Conservation (phyloP, 1,140 invertebrate genomes). For the Eriosoma lanigerum region DNA sequence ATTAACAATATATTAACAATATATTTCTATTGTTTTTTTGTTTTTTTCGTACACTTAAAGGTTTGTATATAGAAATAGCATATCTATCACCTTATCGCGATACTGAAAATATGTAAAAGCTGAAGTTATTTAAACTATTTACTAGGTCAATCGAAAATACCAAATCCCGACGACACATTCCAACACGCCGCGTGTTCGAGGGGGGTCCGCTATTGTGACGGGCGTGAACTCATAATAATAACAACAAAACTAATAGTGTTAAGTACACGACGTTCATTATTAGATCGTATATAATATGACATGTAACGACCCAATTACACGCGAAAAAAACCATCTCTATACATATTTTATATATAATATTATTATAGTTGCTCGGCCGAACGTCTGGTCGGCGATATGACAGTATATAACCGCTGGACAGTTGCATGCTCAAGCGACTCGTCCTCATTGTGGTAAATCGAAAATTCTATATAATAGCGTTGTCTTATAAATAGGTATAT, state of each 20-base stretch:
- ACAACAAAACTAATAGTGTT: background rate
- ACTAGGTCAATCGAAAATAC: background rate
- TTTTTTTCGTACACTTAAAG: too few relatives aligned
- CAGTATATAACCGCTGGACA: background rate
- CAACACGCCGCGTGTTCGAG: background rate
- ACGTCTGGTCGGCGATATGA: background rate
- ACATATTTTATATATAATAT: background rate
- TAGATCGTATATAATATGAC: too few relatives aligned
- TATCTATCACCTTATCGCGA: too few relatives aligned
- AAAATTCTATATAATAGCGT: background rate
- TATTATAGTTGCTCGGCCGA: background rate
- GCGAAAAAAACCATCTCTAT: background rate
- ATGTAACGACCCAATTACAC: slow-evolving; percentile 18
- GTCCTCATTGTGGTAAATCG: background rate
- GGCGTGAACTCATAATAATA: background rate
- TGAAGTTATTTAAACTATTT: too few relatives aligned
- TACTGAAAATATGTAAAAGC: too few relatives aligned
- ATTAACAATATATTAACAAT: too few relatives aligned
- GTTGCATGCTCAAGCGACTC: background rate
- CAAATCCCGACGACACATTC: background rate
- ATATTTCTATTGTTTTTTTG: too few relatives aligned
- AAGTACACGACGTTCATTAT: background rate
- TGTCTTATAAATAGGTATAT: too few relatives aligned
- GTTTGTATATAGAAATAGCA: too few relatives aligned
- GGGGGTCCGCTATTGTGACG: background rate